Base-by-base conservation (phyloP, 2,113 vertebrate species). In the Sinocyclocheilus grahami region DNA sequence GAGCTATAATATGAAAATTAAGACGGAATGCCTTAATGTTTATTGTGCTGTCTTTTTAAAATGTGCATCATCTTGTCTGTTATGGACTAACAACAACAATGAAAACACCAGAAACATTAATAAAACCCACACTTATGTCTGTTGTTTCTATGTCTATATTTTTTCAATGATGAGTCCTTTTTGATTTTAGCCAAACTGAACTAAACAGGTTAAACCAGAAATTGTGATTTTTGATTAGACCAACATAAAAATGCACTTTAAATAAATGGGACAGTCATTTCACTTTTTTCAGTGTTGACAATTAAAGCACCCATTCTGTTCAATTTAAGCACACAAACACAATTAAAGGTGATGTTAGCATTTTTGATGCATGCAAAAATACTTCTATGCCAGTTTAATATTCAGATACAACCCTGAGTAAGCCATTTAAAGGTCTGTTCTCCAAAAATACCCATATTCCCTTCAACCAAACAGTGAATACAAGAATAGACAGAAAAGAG, bases 251-350 rank as follows among this genome's bases (percentile, higher is more conserved):
- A 60, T 9, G 20, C 20, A 60, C 58, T 60, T 60, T 58, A 58
- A 58, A 20, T 20, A 58, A 58, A 58, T 20, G 6, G 55, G 18
- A 53, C 13, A 20, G 53, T 58, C 53, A 58, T 8, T 58, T 7
- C 6, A 58, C 18, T 8, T n/a, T 60, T 91, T 90, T 48, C 71
- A 90, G 82, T 53, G 18, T 74, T 72, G 69, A 72, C 89, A 87
- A 93, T 91, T 91, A 91, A 89, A 91, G 75, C 82, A 89, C 53
- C n/a, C 2, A 13, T 37, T 78, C 9, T 39, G 67, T 39, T 85
- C 30, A 85, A 78, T 82, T 76, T 55, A 27, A 81, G 16, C 30
- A 42, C 30, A 78, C 27, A 60, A 60, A 60, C 30, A 78, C 53
- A n/a, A 42, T 1, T 72, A 60, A 60, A 60, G 55, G 55, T 60